Percentiles rank a stretch among this genome's conserved stretches.
Evolutionary conservation across 1,140 invertebrate genomes (phyloP).

Genomic region (Apis dorsata): DNA sequence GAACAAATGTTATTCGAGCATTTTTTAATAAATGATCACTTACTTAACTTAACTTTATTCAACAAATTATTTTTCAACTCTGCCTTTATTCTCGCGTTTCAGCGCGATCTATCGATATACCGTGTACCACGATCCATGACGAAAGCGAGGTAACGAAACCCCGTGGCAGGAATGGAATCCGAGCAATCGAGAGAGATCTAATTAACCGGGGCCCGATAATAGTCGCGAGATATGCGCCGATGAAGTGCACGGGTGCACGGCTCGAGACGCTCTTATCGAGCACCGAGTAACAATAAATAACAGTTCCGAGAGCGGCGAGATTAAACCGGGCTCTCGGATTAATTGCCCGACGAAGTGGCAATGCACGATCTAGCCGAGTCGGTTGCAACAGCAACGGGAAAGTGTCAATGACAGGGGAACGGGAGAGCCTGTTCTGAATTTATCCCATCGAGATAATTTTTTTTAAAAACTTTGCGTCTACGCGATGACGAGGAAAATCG

Average conservation of each 20-base stretch:
- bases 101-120: slow-evolving; percentile 5
- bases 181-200: slow-evolving; percentile 22
- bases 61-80: no score
- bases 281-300: slow-evolving; percentile 41
- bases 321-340: slow-evolving; percentile 28
- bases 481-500: no score
- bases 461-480: no score
- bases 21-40: no score
- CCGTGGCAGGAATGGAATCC: neutral
- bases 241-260: slow-evolving; percentile 20
- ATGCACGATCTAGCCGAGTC: slow-evolving; percentile 6
- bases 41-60: no score
- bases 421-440: no score
- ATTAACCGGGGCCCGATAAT: slow-evolving; percentile 32
- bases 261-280: slow-evolving; percentile 14
- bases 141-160: slow-evolving; percentile 23
- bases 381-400: slow-evolving; percentile 11
- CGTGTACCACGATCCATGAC: slow-evolving; percentile 19
- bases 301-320: slow-evolving; percentile 13
- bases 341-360: slow-evolving; percentile 35
- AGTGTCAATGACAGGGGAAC: slow-evolving; percentile 15
- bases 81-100: neutral
- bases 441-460: no score
- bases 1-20: no score
- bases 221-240: slow-evolving; percentile 19